These are phyloP conservation scores for Xenops minutus DNA, from an alignment of 2,797 vertebrate species.

Conservation along the genomic window DNA sequence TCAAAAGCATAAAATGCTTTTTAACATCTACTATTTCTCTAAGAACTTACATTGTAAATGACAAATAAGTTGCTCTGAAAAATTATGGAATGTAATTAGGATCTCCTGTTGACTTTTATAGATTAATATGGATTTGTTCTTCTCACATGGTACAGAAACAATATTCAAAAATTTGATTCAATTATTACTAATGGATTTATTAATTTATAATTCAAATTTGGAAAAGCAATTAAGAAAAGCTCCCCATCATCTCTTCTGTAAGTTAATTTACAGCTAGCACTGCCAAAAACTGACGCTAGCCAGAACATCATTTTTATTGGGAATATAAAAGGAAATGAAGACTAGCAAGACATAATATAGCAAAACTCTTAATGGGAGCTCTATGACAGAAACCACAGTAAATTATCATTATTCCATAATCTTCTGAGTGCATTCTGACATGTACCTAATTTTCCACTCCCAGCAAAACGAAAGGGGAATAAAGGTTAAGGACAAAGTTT, in stretches of 20 bases:
- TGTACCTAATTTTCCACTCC: neutral
- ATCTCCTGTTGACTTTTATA: neutral
- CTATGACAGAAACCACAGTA: neutral
- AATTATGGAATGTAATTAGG: neutral
- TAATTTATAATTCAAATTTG: constrained; percentile 31
- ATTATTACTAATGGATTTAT: constrained; percentile 38
- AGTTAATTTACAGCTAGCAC: neutral
- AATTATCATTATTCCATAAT: neutral
- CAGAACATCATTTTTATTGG: neutral
- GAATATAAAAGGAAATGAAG: neutral
- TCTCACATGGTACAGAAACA: neutral
- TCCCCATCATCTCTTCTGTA: neutral
- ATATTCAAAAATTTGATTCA: neutral
- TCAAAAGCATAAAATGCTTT: neutral
- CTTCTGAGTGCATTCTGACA: neutral
- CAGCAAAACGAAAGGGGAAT: neutral
- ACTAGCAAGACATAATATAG: neutral
- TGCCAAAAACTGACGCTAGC: neutral
- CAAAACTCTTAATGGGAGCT: neutral
- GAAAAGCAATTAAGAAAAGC: constrained; percentile 15
- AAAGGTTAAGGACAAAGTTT: neutral
- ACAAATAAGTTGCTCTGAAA: neutral
- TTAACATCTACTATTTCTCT: neutral
- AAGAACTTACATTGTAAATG: neutral
- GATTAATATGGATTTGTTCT: neutral